Evolutionary conservation across 1,140 invertebrate species (phyloP).

Genomic region (Eufriesea mexicana): DNA sequence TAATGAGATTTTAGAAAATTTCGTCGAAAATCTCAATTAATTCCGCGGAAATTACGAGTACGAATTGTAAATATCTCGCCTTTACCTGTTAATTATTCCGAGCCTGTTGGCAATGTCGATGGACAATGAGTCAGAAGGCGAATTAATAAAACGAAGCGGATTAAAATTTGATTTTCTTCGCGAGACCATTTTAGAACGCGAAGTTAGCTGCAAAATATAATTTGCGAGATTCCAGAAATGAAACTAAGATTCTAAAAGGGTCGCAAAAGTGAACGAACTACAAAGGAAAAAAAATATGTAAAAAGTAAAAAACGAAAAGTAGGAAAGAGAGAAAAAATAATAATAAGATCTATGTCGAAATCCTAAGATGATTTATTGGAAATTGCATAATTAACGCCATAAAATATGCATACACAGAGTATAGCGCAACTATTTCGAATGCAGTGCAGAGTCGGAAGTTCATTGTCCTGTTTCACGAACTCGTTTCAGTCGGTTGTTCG

Average conservation of each 20-base stretch:
- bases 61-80: neutral
- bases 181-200: neutral
- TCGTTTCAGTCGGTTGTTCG: neutral
- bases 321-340: neutral
- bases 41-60: neutral
- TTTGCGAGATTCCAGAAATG: neutral
- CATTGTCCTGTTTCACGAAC: neutral
- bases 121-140: neutral
- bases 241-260: neutral
- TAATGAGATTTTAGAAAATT: neutral
- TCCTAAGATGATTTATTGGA: too few relatives aligned
- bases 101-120: neutral
- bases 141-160: neutral
- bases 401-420: too few relatives aligned
- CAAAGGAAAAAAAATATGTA: neutral
- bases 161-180: neutral
- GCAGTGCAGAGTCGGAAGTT: neutral
- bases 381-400: too few relatives aligned
- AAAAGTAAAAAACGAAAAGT: neutral
- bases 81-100: neutral
- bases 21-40: neutral
- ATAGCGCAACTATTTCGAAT: too few relatives aligned
- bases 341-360: too few relatives aligned
- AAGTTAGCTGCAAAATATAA: neutral
- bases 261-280: too few relatives aligned